phyloP scores from a whole-genome alignment of 2,888 invertebrate genomes.

The Alentia gelatinosa region DNA sequence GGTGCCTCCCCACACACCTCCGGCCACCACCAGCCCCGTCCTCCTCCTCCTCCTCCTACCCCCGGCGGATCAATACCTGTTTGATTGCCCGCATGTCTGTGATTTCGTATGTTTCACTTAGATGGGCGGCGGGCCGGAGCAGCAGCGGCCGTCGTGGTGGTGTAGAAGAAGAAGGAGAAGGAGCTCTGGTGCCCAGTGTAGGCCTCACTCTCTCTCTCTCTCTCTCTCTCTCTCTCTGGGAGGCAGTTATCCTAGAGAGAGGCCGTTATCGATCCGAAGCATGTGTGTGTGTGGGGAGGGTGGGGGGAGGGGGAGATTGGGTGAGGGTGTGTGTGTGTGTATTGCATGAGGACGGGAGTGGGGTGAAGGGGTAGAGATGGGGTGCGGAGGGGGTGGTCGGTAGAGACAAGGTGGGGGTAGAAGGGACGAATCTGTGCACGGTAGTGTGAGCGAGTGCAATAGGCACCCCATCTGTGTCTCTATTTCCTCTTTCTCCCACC shows the following conservation, averaged over 20 bases:
- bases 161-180: too few species aligned
- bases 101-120: slow-evolving; percentile 54
- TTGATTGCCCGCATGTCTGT: slow-evolving; percentile 33
- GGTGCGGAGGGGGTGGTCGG: too few species aligned
- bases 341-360: background rate
- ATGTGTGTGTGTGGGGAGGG: background rate
- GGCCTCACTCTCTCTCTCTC: too few species aligned
- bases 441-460: slow-evolving; percentile 39
- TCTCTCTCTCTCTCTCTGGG: too few species aligned
- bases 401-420: too few species aligned
- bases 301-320: background rate
- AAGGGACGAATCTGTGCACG: background rate
- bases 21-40: background rate
- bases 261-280: background rate
- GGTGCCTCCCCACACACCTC: background rate
- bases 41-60: background rate
- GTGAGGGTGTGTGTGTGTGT: background rate
- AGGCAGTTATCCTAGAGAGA: slow-evolving; percentile 28
- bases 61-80: background rate
- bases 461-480: background rate
- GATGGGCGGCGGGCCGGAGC: background rate
- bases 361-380: too few species aligned
- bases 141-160: background rate
- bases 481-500: background rate
- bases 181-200: too few species aligned